A percentile compares a stretch with the other conserved stretches of the same genome.
Conservation (phyloP, 2,888 invertebrate species). For the Augiades crinisus region DNA sequence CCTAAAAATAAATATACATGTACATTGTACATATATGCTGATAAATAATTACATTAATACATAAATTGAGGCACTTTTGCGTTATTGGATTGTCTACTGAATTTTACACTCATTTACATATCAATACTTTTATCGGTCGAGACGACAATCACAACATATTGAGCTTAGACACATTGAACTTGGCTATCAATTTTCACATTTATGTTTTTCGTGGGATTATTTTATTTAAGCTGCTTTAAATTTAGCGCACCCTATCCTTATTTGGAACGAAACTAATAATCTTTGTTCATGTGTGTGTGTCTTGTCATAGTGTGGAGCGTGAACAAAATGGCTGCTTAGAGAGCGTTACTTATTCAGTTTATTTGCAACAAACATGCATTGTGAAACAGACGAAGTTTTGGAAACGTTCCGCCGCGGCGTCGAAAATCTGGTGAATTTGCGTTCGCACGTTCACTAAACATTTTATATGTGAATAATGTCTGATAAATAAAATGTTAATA, state of each 20-base stretch:
- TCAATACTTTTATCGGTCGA: no score
- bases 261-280: neutral
- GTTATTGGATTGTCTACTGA: no score
- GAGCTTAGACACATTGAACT: no score
- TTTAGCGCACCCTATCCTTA: neutral
- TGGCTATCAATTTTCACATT: no score
- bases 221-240: neutral
- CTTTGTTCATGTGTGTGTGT: constrained; percentile 13
- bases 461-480: neutral
- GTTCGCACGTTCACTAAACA: neutral
- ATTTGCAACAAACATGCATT: constrained; percentile 39
- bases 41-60: no score
- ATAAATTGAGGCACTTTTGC: no score
- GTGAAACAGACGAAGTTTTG: constrained; percentile 32
- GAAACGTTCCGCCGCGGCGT: constrained; percentile 30
- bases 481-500: neutral
- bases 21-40: no score
- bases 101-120: no score
- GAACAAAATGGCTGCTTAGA: constrained; percentile 41
- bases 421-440: constrained; percentile 34
- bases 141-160: no score
- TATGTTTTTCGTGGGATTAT: no score
- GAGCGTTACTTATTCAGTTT: constrained; percentile 39
- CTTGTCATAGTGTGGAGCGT: constrained; percentile 32
- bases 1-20: no score